Evolutionary conservation across 2,113 vertebrate species (phyloP).

Genomic region (human): DNA sequence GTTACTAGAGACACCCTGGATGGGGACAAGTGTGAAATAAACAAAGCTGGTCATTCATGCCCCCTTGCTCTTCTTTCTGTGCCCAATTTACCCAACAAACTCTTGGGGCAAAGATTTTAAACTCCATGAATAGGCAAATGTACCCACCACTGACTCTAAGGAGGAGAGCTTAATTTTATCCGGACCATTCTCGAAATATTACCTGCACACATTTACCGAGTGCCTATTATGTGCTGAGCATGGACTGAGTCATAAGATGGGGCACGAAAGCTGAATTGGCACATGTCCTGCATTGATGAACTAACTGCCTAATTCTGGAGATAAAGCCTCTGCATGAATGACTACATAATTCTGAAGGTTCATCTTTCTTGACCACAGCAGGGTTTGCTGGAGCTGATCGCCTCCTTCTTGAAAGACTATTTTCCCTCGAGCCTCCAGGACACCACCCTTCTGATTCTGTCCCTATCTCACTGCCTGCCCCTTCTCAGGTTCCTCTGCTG

Average conservation of each 20-base stretch:
- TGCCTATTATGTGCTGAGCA: background rate
- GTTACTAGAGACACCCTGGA: background rate
- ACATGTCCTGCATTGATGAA: rapidly evolving
- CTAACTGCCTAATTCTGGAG: rapidly evolving
- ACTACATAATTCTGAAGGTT: rapidly evolving
- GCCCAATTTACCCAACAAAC: background rate
- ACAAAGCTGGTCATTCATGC: background rate
- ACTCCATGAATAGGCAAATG: background rate
- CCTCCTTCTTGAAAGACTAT: rapidly evolving
- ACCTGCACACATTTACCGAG: background rate
- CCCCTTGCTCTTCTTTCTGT: background rate
- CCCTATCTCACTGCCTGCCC: background rate
- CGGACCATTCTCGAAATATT: background rate
- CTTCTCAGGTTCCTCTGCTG: background rate
- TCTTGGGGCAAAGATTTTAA: background rate
- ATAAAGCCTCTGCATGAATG: rapidly evolving
- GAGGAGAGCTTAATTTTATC: background rate
- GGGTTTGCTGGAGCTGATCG: rapidly evolving
- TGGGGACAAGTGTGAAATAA: background rate
- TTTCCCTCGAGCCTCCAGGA: background rate
- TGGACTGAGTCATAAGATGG: background rate
- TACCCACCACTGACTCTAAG: background rate
- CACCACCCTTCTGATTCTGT: background rate
- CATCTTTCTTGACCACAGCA: background rate
- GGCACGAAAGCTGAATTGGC: no score